These are phyloP conservation scores for Scylla paramamosain DNA, from an alignment of 1,140 invertebrate genomes.

Conservation along the genomic window DNA sequence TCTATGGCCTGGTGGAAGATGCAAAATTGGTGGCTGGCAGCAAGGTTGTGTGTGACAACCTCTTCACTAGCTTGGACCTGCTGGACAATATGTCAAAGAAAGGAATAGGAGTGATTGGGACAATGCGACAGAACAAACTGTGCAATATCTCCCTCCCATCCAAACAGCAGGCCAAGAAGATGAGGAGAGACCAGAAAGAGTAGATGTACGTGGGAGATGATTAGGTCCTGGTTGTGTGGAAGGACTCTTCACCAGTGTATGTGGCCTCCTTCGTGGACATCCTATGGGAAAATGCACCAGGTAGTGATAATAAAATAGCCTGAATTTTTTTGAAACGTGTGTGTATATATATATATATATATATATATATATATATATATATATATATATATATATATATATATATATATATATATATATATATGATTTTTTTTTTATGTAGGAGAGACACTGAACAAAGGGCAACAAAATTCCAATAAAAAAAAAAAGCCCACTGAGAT, in stretches of 20 bases:
- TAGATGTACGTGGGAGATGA: neutral
- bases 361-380: too few species aligned
- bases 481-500: too few species aligned
- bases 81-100: constrained; percentile 30
- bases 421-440: too few species aligned
- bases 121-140: neutral
- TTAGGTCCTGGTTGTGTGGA: neutral
- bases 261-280: neutral
- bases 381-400: too few species aligned
- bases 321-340: neutral
- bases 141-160: neutral
- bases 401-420: neutral
- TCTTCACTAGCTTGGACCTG: too few species aligned
- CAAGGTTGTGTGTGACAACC: neutral
- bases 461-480: too few species aligned
- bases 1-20: neutral
- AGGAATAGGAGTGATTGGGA: neutral
- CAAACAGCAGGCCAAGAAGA: neutral
- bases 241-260: neutral
- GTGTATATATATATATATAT: too few species aligned
- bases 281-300: constrained; percentile 5
- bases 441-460: too few species aligned
- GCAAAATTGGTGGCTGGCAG: neutral
- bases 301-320: neutral
- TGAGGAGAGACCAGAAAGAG: neutral